Percentiles rank a stretch among this genome's conserved stretches.
Evolutionary conservation across 92 coral and sea anemone genomes (phyloP).

Genomic region (Isaurus tuberculatus): DNA sequence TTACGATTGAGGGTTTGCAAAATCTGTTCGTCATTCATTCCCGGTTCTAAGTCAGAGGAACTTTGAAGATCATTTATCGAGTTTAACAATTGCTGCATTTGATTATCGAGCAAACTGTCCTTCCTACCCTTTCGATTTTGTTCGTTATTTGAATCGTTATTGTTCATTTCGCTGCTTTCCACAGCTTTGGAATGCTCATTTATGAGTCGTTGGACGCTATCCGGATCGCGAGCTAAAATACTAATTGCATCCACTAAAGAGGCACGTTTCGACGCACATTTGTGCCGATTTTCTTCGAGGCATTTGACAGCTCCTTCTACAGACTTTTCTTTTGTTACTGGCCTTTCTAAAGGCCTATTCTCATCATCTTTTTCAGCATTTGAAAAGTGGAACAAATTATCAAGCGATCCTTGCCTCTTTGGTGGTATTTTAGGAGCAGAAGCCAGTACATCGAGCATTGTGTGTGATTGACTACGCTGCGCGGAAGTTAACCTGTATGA

Average conservation of each 20-base stretch:
- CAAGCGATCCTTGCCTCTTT: constrained; percentile 42
- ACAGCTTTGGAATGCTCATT: constrained; percentile 16
- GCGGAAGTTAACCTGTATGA: background rate
- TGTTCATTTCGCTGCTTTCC: background rate
- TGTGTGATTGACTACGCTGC: constrained; percentile 44
- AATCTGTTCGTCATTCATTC: constrained; percentile 41
- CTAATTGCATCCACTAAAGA: constrained; percentile 41
- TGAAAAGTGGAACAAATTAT: constrained; percentile 20
- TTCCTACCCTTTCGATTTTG: background rate
- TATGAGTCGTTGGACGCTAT: constrained; percentile 41
- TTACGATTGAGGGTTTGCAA: constrained; percentile 55
- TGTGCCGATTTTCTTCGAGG: constrained; percentile 29
- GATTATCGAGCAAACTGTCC: constrained; percentile 36
- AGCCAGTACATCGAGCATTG: constrained; percentile 12
- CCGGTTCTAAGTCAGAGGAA: constrained; percentile 30
- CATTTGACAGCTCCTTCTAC: constrained; percentile 38
- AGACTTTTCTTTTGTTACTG: constrained; percentile 26
- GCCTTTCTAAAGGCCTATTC: constrained; percentile 11
- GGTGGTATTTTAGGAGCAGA: background rate
- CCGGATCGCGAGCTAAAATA: constrained; percentile 46
- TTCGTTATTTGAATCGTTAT: constrained; percentile 10
- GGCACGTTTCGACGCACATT: constrained; percentile 15
- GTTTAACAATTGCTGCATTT: constrained; percentile 66
- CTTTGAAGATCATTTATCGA: constrained; percentile 64
- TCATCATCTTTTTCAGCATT: background rate